phyloP scores from a whole-genome alignment of 2,888 invertebrate species.

The Lasioglossum pauxillum region DNA sequence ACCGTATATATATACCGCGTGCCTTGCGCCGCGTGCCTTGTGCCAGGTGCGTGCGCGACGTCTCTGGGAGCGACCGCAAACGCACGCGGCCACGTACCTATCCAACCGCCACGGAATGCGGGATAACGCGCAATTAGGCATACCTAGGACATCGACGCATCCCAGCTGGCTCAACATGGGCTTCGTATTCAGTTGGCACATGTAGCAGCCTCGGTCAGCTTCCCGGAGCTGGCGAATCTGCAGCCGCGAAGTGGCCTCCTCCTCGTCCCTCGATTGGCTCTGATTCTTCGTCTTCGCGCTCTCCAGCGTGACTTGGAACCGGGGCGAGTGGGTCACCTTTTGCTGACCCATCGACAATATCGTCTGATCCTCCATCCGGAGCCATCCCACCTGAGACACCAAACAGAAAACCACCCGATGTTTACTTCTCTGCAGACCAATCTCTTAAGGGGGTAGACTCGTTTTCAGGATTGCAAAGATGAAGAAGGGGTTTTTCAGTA shows the following conservation, averaged over 20 bases:
- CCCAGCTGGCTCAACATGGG: slow-evolving; percentile 92
- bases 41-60: slow-evolving; percentile 19
- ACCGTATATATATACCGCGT: not conserved
- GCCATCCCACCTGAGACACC: slow-evolving; percentile 90
- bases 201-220: slow-evolving; percentile 91
- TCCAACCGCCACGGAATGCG: slow-evolving; percentile 66
- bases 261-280: slow-evolving; percentile 85
- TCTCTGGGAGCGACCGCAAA: slow-evolving; percentile 64
- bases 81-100: slow-evolving; percentile 41
- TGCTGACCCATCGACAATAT: slow-evolving; percentile 90
- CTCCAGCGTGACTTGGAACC: slow-evolving; percentile 88
- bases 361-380: slow-evolving; percentile 91
- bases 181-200: slow-evolving; percentile 92
- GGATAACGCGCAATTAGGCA: slow-evolving; percentile 78
- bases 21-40: not conserved
- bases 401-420: slow-evolving; percentile 12
- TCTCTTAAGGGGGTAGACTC: not conserved
- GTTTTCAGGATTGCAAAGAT: too few species aligned
- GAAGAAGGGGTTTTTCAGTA: too few species aligned
- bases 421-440: not conserved
- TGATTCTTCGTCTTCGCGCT: slow-evolving; percentile 78
- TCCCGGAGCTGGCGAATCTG: slow-evolving; percentile 90
- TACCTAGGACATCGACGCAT: slow-evolving; percentile 92
- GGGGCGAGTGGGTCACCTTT: slow-evolving; percentile 91
- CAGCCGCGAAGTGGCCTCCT: slow-evolving; percentile 90